Conservation (phyloP, 2,888 invertebrate genomes). For the Mystacides longicornis region DNA sequence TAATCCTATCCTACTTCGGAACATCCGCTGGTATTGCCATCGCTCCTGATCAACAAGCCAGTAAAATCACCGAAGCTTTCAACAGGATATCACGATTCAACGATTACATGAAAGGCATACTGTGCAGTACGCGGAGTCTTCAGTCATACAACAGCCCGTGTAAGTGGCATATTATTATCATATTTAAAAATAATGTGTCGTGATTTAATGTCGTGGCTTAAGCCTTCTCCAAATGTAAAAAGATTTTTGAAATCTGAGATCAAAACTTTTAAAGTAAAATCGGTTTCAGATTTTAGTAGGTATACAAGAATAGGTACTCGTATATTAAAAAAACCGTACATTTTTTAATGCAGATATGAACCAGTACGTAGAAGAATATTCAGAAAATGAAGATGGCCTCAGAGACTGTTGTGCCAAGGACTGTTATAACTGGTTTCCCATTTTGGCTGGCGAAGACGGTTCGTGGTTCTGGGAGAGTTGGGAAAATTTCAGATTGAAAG, state of each 20-base stretch:
- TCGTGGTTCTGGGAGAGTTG: conserved; percentile 67
- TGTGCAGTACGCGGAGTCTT: background rate
- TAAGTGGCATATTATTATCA: background rate
- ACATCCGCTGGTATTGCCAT: conserved; percentile 91
- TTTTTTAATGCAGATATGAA: background rate
- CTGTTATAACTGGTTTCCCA: conserved; percentile 79
- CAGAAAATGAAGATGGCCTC: conserved; percentile 57
- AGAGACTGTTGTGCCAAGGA: conserved; percentile 88
- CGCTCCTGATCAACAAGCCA: conserved; percentile 89
- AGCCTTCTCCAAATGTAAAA: too few species aligned
- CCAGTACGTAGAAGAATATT: background rate
- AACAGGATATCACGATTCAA: conserved; percentile 86
- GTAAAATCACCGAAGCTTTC: conserved; percentile 95
- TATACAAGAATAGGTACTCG: too few species aligned
- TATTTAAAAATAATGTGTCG: too few species aligned
- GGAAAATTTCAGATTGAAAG: conserved; percentile 77
- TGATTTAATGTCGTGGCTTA: too few species aligned
- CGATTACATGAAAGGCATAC: conserved; percentile 75
- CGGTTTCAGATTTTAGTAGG: too few species aligned
- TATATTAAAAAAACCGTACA: too few species aligned
- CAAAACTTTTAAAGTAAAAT: too few species aligned
- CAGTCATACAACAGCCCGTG: background rate
- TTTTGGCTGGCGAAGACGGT: conserved; percentile 82
- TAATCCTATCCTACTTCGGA: conserved; percentile 98
- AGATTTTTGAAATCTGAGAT: too few species aligned